Conservation (phyloP, 2,888 invertebrate genomes). For the Xylota segnis region DNA sequence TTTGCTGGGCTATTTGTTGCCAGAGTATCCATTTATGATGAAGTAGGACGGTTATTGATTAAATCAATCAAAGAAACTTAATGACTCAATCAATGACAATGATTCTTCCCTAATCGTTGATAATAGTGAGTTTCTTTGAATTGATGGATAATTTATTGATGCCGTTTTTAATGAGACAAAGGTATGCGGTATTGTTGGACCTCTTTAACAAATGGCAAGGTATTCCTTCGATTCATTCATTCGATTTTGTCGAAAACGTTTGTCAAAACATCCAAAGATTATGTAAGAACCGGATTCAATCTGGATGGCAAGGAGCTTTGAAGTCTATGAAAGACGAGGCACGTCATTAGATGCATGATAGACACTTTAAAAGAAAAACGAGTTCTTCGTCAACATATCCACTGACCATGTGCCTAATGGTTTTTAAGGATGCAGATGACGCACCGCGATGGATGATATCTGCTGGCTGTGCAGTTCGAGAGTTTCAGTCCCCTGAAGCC, state of each 20-base stretch:
- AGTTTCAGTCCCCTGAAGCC: no score
- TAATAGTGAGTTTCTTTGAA: neutral
- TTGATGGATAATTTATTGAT: conserved; percentile 3
- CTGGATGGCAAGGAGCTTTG: neutral
- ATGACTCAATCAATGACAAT: conserved; percentile 24
- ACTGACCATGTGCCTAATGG: neutral
- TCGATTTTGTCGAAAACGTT: neutral
- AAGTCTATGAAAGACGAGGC: neutral
- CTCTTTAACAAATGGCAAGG: neutral
- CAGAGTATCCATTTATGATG: conserved; percentile 22
- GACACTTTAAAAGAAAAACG: conserved; percentile 7
- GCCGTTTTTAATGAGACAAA: neutral
- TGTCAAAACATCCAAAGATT: neutral
- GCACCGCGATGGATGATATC: no score
- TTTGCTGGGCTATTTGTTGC: conserved; percentile 39
- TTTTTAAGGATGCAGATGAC: neutral
- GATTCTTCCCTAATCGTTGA: conserved; percentile 5
- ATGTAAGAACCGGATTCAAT: neutral
- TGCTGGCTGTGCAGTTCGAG: no score
- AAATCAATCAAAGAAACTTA: conserved; percentile 16
- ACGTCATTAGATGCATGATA: neutral
- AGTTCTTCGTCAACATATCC: conserved; percentile 16
- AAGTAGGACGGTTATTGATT: conserved; percentile 37
- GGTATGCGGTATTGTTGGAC: no score
- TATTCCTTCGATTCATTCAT: neutral